Evolutionary conservation across 2,113 vertebrate genomes (phyloP), one percentile per base, ranked within the genome.

Genomic region (Tylochromis polylepis): DNA sequence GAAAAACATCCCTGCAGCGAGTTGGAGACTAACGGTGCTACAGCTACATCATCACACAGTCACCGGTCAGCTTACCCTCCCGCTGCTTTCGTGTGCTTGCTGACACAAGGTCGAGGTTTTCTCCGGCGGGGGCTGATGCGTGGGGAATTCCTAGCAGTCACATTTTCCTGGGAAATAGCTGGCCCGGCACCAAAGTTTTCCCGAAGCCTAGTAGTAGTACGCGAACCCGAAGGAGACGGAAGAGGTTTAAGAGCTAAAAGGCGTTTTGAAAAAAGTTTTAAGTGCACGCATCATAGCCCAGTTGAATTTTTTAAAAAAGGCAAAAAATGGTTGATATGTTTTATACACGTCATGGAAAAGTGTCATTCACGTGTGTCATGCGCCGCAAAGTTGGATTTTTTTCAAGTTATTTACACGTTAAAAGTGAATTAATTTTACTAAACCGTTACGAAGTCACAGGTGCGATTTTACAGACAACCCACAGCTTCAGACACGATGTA

Each of bases 81-180:
- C 41, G 84, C 70, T 85, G 80, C 89, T 81, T 80, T 81, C 87
- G 60, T 82, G 80, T 82, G 88, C 81, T 84, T 87, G 86, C 91
- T 92, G 94, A 92, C 95, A 94, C 93, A 93, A 89, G 90, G 92
- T 88, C 93, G 87, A 86, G 84, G 93, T 96, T 95, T 88, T 94
- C 92, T 91, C 94, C 89, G 85, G 72, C 91, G 91, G 83, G 87
- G 87, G 89, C 92, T 92, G 89, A 93, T 88, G 80, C 86, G 91
- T 95, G 96, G 96, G 96, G 96, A 96, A 96, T 96, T 97, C 96
- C 96, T 95, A 88, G 85, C 94, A 95, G 94, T 96, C 96, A 96
- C 95, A 96, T 96, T 96, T 96, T 96, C 96, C 96, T 96, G 90
- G 91, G 92, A 95, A 95, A 89, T 89, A 89, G 96, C 92, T 96